Base-by-base conservation (phyloP, 2,888 invertebrate species). In the Leptopilina drosophilae region DNA sequence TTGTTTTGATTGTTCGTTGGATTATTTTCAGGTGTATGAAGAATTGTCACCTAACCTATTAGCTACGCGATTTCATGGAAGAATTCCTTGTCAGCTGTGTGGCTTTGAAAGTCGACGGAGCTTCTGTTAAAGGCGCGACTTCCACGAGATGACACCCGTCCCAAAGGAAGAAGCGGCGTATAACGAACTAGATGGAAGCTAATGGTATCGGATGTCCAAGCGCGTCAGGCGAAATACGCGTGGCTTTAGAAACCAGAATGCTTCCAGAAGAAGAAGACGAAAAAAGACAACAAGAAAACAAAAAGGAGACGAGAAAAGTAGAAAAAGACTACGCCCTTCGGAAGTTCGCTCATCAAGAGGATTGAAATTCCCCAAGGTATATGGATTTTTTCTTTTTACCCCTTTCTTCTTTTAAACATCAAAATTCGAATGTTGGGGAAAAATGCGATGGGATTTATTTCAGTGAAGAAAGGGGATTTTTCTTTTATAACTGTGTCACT, bases 201-300 rank as follows among this genome's bases (percentile, higher is more conserved):
- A 64, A 69, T 73, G 53, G 78, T 73, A 78, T 78, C 78, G 73
- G 78, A 78, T 78, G 78, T 73, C 78, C 59, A 20, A 46, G 49
- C 78, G 42, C 62, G n/a, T n/a, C 20, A 66, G 65, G 77, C 67
- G 20, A 42, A 65, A 59, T 26, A 33, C 66, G 67, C 53, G 77
- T 77, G 77, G 65, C 67, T 77, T 15, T 20, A 49, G 66, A 7
- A 33, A 69, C 69, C 14, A 33, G 26, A 69, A 69, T 49, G 69
- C n/a, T 53, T 4, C 33, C 5, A 33, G 53, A 69, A 14, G 26
- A 11, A 33, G 67, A 67, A 6, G 12, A 53, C 4, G 14, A 53
- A 56, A 14, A 5, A 20, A 20, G 49, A 69, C 49, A 69, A 69
- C 12, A 5, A 33, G 33, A 33, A 33, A 33, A 33, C 33, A 33